Evolutionary conservation across 1,140 invertebrate genomes (phyloP).

Genomic region (Augochlora pura): DNA sequence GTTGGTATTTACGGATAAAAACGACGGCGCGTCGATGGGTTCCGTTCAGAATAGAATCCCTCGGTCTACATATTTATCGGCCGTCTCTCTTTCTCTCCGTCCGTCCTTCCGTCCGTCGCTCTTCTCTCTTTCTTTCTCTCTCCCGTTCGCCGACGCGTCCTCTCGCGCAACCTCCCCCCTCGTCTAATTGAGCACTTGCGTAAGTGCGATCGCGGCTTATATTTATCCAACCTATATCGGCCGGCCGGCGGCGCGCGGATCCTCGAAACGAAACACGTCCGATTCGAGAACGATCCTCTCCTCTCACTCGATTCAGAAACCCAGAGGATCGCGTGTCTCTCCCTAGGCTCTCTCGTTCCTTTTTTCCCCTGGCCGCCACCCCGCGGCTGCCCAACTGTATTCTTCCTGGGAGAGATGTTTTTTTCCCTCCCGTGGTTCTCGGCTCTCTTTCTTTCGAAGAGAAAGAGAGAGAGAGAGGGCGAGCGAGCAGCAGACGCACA

Average conservation of each 20-base stretch:
- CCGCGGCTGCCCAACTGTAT: constrained; percentile 54
- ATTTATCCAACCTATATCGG: constrained; percentile 38
- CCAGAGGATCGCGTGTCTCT: neutral
- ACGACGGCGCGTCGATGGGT: constrained; percentile 41
- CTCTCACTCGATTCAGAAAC: no score
- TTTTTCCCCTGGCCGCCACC: neutral
- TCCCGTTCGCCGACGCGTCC: neutral
- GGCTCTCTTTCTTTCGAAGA: constrained; percentile 10
- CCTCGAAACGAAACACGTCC: constrained; percentile 7
- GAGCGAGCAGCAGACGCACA: neutral
- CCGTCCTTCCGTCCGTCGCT: neutral
- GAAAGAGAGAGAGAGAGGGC: no score
- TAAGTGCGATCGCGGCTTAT: constrained; percentile 44
- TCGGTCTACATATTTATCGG: constrained; percentile 27
- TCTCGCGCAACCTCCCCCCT: constrained; percentile 11
- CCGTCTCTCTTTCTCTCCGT: constrained; percentile 43
- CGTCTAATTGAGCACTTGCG: constrained; percentile 51
- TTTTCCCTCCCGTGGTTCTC: constrained; percentile 11
- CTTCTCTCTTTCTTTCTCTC: constrained; percentile 27
- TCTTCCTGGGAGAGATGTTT: constrained; percentile 72
- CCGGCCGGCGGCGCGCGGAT: neutral
- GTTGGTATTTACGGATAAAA: constrained; percentile 45
- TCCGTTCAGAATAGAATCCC: constrained; percentile 30
- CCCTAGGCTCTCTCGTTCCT: neutral
- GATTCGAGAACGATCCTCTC: neutral